Percentiles rank a stretch among this genome's conserved stretches.
Evolutionary conservation across 2,113 vertebrate species (phyloP).

Genomic region (Myocastor coypus): DNA sequence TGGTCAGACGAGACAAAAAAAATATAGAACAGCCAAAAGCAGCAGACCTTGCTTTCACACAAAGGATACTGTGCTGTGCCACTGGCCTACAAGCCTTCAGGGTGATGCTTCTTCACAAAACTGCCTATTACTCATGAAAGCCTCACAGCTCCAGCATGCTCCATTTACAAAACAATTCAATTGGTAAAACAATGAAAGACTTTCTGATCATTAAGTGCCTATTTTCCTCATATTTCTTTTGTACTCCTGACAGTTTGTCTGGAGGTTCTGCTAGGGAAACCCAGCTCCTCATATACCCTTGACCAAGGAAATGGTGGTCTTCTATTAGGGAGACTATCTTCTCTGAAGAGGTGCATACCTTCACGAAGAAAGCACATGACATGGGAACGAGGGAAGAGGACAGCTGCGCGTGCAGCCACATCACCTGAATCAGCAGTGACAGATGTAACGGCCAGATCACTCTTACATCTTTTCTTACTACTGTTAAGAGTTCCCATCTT

Average conservation of each 20-base stretch:
- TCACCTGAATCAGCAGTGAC: background rate
- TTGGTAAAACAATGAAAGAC: background rate
- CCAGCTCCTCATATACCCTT: background rate
- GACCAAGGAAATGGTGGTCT: background rate
- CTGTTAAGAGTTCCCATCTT: background rate
- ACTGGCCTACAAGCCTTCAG: background rate
- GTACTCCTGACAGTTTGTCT: background rate
- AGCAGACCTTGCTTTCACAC: background rate
- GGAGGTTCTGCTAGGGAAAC: background rate
- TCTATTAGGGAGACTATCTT: background rate
- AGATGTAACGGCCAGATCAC: background rate
- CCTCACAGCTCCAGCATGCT: background rate
- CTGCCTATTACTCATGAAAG: background rate
- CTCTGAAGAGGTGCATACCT: background rate
- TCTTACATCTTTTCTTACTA: background rate
- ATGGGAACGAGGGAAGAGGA: background rate
- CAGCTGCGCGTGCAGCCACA: background rate
- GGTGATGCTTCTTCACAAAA: background rate
- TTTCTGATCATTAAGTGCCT: background rate
- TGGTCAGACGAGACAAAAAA: conserved; percentile 2
- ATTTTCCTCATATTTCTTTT: background rate
- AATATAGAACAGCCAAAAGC: conserved; percentile 1
- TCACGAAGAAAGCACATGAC: background rate
- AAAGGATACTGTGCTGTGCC: background rate
- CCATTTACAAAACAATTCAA: conserved; percentile 20